Conservation (phyloP, 2,113 vertebrate species). For the Acanthisitta chloris region DNA sequence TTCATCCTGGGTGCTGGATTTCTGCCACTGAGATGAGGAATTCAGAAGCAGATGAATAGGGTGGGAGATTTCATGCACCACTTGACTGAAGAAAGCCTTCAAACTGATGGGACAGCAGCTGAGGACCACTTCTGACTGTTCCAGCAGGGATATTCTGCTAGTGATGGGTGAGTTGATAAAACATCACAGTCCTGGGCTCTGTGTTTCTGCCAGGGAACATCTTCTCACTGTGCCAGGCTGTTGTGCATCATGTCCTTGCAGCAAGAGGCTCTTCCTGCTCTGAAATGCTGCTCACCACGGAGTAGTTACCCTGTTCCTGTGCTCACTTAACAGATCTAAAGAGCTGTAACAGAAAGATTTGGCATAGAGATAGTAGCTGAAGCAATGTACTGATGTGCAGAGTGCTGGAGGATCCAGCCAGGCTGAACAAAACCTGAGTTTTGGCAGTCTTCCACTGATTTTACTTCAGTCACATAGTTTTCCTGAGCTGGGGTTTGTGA, state of each 20-base stretch:
- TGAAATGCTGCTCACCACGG: not conserved
- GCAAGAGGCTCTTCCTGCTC: not conserved
- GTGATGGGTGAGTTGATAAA: not conserved
- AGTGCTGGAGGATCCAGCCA: not conserved
- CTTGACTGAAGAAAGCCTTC: not conserved
- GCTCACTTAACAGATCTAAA: not conserved
- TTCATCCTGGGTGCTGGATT: not conserved
- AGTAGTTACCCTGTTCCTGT: not conserved
- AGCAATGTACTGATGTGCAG: not conserved
- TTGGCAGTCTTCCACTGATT: not conserved
- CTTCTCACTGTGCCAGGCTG: accelerated
- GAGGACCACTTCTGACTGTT: not conserved
- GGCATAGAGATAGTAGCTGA: not conserved
- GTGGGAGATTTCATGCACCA: not conserved
- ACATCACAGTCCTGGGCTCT: not conserved
- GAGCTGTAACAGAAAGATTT: not conserved
- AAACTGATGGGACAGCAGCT: not conserved
- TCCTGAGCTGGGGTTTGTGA: not conserved
- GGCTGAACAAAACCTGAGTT: not conserved
- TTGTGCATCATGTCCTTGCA: accelerated
- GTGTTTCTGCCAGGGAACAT: accelerated
- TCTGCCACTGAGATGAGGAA: not conserved
- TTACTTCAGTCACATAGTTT: not conserved
- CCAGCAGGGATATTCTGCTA: not conserved
- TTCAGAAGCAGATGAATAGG: not conserved